Evolutionary conservation across 1,140 invertebrate species (phyloP).

Genomic region (Scaptomyza pallida): DNA sequence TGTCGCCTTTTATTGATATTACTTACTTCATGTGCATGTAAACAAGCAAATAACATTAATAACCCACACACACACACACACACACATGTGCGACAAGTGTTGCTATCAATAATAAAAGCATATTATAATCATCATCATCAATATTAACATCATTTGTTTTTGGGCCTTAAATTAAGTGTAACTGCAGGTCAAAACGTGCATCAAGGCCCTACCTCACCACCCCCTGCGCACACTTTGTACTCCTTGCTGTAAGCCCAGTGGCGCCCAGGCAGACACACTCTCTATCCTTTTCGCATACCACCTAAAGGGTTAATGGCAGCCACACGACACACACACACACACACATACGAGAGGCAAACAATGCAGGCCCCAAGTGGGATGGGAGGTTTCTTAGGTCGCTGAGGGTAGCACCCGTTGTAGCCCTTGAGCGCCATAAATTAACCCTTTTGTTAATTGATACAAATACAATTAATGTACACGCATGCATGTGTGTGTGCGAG

Average conservation of each 20-base stretch:
- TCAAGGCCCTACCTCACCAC: not conserved
- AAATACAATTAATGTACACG: conserved; percentile 79
- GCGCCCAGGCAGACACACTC: conserved; percentile 10
- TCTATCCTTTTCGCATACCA: too few species aligned
- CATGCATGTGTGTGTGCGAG: conserved; percentile 9
- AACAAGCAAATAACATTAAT: conserved; percentile 76
- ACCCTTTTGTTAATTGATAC: conserved; percentile 84
- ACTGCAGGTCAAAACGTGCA: conserved; percentile 74
- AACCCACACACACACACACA: conserved; percentile 24
- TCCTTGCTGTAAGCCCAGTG: conserved; percentile 8
- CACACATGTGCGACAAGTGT: conserved; percentile 36
- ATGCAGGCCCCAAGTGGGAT: conserved; percentile 25
- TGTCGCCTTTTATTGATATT: conserved; percentile 59
- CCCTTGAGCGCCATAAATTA: conserved; percentile 82
- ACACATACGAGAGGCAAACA: conserved; percentile 39
- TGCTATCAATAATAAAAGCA: conserved; percentile 72
- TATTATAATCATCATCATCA: conserved; percentile 36
- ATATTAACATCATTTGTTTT: not conserved
- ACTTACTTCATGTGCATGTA: conserved; percentile 64
- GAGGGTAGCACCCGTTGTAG: conserved; percentile 28
- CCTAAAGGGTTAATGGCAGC: conserved; percentile 43
- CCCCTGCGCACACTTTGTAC: not conserved
- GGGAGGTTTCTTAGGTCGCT: conserved; percentile 7
- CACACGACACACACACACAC: conserved; percentile 22
- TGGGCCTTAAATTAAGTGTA: conserved; percentile 64